Percentiles rank a stretch among this genome's conserved stretches.
These are phyloP conservation scores for Brachirus orientalis DNA, from an alignment of 2,113 vertebrate species.

Conservation along the genomic window DNA sequence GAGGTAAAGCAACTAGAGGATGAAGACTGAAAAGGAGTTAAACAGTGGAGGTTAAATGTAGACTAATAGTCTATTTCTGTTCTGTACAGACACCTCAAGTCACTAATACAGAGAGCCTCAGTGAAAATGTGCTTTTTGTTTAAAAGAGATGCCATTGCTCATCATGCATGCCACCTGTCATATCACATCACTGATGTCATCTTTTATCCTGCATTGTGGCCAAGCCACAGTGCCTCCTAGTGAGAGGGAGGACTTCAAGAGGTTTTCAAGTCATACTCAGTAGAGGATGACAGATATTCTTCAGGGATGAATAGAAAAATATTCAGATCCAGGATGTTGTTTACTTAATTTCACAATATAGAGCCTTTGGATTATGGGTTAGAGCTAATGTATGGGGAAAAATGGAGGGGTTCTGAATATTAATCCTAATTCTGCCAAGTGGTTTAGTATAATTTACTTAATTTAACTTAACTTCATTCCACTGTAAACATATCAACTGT, in stretches of 20 bases:
- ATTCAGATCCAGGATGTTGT: no score
- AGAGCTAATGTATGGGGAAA: background rate
- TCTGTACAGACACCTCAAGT: constrained; percentile 18
- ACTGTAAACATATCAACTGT: constrained; percentile 64
- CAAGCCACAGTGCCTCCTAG: constrained; percentile 61
- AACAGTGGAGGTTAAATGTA: background rate
- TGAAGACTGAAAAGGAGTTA: background rate
- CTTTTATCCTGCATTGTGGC: constrained; percentile 9
- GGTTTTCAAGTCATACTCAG: no score
- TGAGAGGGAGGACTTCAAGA: constrained; percentile 49
- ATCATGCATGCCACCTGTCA: constrained; percentile 51
- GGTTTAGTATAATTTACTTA: constrained; percentile 5
- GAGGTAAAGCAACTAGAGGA: background rate
- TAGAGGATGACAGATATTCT: no score
- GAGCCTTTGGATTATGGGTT: background rate
- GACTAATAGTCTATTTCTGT: constrained; percentile 37
- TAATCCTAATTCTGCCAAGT: constrained; percentile 19
- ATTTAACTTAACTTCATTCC: constrained; percentile 48
- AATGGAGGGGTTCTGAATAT: background rate
- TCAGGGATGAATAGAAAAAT: no score
- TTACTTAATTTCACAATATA: constrained; percentile 11
- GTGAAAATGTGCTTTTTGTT: constrained; percentile 21
- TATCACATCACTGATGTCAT: constrained; percentile 44
- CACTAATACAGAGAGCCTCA: constrained; percentile 6
- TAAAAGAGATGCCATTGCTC: constrained; percentile 40